These are phyloP conservation scores for Coccyzus lansbergi DNA, from an alignment of 2,797 vertebrate genomes.

Conservation along the genomic window DNA sequence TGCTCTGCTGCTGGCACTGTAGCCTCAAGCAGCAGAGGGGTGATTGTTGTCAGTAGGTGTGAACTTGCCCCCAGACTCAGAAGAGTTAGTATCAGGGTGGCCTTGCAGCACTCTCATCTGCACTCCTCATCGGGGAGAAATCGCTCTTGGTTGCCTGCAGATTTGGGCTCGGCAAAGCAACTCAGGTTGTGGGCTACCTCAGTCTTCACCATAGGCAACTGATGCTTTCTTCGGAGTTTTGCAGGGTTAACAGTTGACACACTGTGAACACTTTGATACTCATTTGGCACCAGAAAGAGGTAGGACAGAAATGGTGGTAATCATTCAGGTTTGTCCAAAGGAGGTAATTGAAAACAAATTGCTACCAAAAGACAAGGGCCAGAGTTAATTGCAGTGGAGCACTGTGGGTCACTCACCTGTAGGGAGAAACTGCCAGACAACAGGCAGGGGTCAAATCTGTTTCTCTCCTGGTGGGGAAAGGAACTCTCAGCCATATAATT, in stretches of 20 bases:
- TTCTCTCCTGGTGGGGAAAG: neutral
- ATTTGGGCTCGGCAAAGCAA: neutral
- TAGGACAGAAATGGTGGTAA: neutral
- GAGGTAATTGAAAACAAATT: neutral
- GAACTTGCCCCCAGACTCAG: neutral
- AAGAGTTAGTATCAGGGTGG: neutral
- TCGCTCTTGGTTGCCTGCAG: fast-evolving
- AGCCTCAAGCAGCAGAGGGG: neutral
- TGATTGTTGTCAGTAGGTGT: neutral
- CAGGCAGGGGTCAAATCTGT: neutral
- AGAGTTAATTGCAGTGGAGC: neutral
- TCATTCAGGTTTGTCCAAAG: neutral
- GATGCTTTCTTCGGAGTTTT: neutral
- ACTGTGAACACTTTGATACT: neutral
- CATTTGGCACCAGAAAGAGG: neutral
- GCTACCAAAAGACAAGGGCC: neutral
- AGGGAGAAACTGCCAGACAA: neutral
- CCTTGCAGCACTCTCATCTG: neutral
- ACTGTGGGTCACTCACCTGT: neutral
- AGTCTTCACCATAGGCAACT: neutral
- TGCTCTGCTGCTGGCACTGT: fast-evolving
- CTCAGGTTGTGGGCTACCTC: neutral
- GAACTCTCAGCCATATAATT: neutral
- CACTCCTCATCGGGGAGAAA: fast-evolving
- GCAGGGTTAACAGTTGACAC: fast-evolving